phyloP scores from a whole-genome alignment of 2,797 vertebrate genomes.

The Fistularia tabacaria region DNA sequence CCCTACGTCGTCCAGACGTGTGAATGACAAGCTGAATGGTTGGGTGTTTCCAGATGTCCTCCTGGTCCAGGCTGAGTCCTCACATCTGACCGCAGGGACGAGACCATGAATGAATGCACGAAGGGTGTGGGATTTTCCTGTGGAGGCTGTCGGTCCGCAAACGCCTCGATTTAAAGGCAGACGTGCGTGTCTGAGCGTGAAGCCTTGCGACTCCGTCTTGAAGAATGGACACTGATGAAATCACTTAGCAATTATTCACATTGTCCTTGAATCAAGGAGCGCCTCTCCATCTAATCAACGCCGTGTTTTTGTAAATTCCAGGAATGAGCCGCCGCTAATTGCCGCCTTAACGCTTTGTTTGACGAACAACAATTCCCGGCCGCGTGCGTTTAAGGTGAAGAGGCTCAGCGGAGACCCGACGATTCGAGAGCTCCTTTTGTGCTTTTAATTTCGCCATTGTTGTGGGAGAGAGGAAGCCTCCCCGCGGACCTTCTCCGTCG shows the following conservation, averaged over 20 bases:
- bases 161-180: no score
- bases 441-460: slow-evolving; percentile 35
- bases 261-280: slow-evolving; percentile 73
- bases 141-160: no score
- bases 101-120: no score
- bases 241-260: slow-evolving; percentile 57
- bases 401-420: slow-evolving; percentile 68
- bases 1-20: no score
- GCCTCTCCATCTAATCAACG: slow-evolving; percentile 77
- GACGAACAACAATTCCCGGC: slow-evolving; percentile 78
- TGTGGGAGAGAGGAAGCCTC: slow-evolving; percentile 44
- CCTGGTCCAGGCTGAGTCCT: no score
- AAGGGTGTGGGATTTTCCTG: no score
- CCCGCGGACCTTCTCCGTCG: slow-evolving; percentile 55
- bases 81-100: no score
- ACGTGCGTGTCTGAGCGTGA: no score
- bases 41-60: no score
- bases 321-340: slow-evolving; percentile 81
- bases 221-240: slow-evolving; percentile 46
- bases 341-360: slow-evolving; percentile 83
- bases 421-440: slow-evolving; percentile 61
- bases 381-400: slow-evolving; percentile 64
- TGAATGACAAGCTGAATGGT: no score
- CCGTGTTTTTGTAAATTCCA: slow-evolving; percentile 76
- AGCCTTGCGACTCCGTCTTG: slow-evolving; percentile 16